phyloP scores from a whole-genome alignment of 2,113 vertebrate genomes.

The Barnardius zonarius region DNA sequence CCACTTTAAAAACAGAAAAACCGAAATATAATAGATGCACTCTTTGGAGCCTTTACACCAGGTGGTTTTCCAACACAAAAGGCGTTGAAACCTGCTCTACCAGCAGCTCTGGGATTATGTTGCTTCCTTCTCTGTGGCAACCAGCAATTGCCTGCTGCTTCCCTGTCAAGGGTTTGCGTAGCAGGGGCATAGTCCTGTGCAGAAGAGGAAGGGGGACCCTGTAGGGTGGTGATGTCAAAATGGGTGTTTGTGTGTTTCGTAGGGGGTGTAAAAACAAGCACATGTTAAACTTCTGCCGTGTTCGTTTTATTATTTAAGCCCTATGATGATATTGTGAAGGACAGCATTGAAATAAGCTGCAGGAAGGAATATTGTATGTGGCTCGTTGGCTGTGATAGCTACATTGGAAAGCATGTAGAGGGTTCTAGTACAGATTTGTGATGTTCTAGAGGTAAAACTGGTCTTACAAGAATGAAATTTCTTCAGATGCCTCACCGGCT shows the following conservation, averaged over 20 bases:
- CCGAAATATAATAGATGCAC: neutral
- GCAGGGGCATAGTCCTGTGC: neutral
- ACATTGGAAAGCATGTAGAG: neutral
- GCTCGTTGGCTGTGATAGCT: neutral
- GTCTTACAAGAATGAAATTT: neutral
- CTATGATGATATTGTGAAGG: neutral
- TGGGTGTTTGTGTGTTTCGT: neutral
- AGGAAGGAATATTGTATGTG: neutral
- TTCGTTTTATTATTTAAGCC: neutral
- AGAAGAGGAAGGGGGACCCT: neutral
- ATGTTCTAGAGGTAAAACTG: neutral
- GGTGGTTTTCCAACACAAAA: neutral
- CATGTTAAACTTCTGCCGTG: neutral
- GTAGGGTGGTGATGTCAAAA: neutral
- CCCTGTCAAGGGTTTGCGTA: neutral
- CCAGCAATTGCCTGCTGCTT: neutral
- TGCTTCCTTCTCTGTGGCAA: neutral
- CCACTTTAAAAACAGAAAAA: neutral
- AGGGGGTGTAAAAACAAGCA: neutral
- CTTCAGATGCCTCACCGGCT: neutral
- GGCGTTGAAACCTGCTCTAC: neutral
- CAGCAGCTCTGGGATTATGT: neutral
- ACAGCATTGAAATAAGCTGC: neutral
- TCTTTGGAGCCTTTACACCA: neutral
- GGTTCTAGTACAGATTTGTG: neutral